Base-by-base conservation (phyloP, 2,113 vertebrate species). In the Fregata magnificens region DNA sequence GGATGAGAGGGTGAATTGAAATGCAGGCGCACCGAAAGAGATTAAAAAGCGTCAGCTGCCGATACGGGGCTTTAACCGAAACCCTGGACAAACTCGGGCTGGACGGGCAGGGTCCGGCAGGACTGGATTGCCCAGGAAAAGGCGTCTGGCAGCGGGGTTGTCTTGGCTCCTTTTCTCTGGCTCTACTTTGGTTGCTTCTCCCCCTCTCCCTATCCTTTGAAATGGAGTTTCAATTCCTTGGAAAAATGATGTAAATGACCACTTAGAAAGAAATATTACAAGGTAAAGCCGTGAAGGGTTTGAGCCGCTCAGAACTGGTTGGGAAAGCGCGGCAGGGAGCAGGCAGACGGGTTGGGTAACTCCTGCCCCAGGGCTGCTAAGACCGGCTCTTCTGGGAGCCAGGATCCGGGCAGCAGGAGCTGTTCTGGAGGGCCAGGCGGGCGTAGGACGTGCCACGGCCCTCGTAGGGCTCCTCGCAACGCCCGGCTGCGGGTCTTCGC, bases 301-400 rank as follows among this genome's bases (percentile, higher is more conserved):
- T 1, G 67, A 52, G 81, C 93, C 26, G 90, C 94, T 56, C 40
- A 0, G 81, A 71, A 47, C 84, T 29, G 90, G 90, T 95, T 87
- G 90, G 93, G 96, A 96, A 86, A 88, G 96, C 31, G 40, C 25
- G 38, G 72, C 58, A 1, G 63, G 94, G 93, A 93, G 94, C 69
- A 3, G 93, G 94, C 94, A 26, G 93, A 93, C 94, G 63, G 88
- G 96, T 96, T 96, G 93, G 90, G 96, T 81, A 86, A 89, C 67
- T 69, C 86, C 87, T 10, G 94, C 93, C 96, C 72, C 84, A 14
- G 88, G 94, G 93, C 87, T 69, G 94, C 90, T 4, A 55, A 4
- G 96, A 96, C 94, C 81, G 88, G 96, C 94, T 93, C 81, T 63
- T 22, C 96, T 5, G 84, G 96, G 16, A 86, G 87, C 21, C 63